phyloP scores from a whole-genome alignment of 2,888 invertebrate species.

The Eristalinus sepulchralis region DNA sequence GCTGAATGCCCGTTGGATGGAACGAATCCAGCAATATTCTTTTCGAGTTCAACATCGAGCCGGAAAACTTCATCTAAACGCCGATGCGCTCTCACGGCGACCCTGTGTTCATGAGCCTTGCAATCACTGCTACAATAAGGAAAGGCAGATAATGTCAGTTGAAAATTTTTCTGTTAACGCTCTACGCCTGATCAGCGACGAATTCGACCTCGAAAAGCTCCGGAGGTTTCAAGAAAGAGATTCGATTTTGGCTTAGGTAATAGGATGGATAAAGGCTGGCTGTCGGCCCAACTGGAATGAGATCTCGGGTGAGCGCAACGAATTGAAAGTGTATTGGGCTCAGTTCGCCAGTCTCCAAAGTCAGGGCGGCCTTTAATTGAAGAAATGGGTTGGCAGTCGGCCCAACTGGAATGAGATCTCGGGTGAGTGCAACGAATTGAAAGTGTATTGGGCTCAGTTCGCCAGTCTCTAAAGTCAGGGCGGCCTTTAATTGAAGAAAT shows the following conservation, averaged over 20 bases:
- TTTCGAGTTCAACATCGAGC: constrained; percentile 12
- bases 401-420: constrained; percentile 10
- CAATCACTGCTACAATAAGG: background rate
- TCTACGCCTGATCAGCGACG: background rate
- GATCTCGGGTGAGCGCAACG: constrained; percentile 1
- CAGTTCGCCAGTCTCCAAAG: constrained; percentile 2
- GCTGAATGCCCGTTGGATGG: constrained; percentile 19
- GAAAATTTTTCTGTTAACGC: background rate
- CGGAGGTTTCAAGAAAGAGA: background rate
- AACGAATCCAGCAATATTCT: constrained; percentile 4
- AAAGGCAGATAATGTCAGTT: background rate
- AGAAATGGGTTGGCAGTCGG: constrained; percentile 14
- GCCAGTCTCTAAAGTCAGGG: background rate
- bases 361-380: background rate
- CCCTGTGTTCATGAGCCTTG: constrained; percentile 1
- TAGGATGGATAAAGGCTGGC: background rate
- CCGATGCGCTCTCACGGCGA: constrained; percentile 15
- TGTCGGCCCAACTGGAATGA: constrained; percentile 4
- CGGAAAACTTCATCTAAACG: too few species aligned
- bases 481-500: constrained; percentile 3
- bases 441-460: constrained; percentile 12
- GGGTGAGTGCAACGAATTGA: background rate
- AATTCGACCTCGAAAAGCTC: background rate
- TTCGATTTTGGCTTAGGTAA: background rate
- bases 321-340: constrained; percentile 2